phyloP scores from a whole-genome alignment of 2,888 invertebrate genomes.

The Andrena hattorfiana region DNA sequence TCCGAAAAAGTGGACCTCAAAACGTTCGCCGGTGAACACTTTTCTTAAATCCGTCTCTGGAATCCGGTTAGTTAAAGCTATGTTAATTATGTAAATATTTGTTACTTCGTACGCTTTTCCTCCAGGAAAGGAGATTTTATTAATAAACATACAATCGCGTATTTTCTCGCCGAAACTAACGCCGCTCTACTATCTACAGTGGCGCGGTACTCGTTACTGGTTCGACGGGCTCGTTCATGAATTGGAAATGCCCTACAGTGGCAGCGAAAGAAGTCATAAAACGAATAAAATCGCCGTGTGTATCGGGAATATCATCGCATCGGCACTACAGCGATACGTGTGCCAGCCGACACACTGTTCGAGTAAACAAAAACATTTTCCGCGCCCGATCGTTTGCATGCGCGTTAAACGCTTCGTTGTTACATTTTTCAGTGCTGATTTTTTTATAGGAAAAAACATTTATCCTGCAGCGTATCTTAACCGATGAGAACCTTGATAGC shows the following conservation, averaged over 20 bases:
- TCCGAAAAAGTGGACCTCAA: no score
- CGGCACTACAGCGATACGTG: conserved; percentile 40
- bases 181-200: conserved; percentile 44
- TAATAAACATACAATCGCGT: background rate
- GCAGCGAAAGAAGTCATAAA: conserved; percentile 80
- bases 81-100: background rate
- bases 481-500: background rate
- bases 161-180: conserved; percentile 17
- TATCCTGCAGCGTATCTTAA: background rate
- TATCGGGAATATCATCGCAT: conserved; percentile 75
- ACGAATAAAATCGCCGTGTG: conserved; percentile 74
- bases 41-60: no score
- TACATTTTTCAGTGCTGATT: background rate
- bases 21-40: no score
- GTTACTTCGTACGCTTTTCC: background rate
- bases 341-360: conserved; percentile 10
- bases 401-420: conserved; percentile 18
- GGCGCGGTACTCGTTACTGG: conserved; percentile 69
- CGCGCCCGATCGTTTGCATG: conserved; percentile 1
- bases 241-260: conserved; percentile 82
- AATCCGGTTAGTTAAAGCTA: background rate
- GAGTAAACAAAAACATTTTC: conserved; percentile 35
- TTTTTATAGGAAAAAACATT: background rate
- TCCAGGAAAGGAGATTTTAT: background rate
- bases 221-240: conserved; percentile 80